Evolutionary conservation across 2,888 invertebrate genomes (phyloP).

Genomic region (Lepetodrilus schrolli): DNA sequence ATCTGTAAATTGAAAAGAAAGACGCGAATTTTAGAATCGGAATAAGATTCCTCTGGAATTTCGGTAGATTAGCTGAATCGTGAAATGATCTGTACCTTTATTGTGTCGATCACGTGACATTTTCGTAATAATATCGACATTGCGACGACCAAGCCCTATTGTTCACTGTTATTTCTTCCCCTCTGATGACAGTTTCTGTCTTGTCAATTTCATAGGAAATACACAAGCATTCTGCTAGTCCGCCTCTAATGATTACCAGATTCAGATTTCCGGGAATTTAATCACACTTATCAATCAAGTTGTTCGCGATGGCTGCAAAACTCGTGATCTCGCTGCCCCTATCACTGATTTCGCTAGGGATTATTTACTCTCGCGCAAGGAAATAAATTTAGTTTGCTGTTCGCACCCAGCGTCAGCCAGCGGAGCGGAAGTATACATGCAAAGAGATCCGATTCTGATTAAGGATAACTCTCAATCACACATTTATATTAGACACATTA

Average conservation of each 20-base stretch:
- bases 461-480: constrained; percentile 13
- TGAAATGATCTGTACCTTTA: constrained; percentile 18
- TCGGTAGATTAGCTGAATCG: constrained; percentile 16
- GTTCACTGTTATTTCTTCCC: constrained; percentile 27
- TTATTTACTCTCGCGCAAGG: constrained; percentile 22
- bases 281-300: constrained; percentile 23
- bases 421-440: constrained; percentile 19
- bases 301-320: constrained; percentile 13
- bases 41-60: neutral
- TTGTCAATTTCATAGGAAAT: constrained; percentile 23
- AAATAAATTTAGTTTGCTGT: constrained; percentile 19
- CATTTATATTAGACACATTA: constrained; percentile 32
- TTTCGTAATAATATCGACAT: constrained; percentile 24
- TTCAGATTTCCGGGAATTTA: constrained; percentile 22
- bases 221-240: constrained; percentile 2
- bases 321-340: neutral
- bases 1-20: neutral
- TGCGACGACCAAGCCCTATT: constrained; percentile 5
- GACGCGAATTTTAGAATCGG: neutral
- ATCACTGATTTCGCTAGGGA: constrained; percentile 4
- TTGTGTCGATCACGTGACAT: constrained; percentile 20
- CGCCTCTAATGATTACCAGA: constrained; percentile 13
- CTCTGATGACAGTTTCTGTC: constrained; percentile 9
- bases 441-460: constrained; percentile 16
- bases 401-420: neutral